These are phyloP conservation scores for Drosophila multiciliata DNA, from an alignment of 2,888 invertebrate species.

Conservation along the genomic window DNA sequence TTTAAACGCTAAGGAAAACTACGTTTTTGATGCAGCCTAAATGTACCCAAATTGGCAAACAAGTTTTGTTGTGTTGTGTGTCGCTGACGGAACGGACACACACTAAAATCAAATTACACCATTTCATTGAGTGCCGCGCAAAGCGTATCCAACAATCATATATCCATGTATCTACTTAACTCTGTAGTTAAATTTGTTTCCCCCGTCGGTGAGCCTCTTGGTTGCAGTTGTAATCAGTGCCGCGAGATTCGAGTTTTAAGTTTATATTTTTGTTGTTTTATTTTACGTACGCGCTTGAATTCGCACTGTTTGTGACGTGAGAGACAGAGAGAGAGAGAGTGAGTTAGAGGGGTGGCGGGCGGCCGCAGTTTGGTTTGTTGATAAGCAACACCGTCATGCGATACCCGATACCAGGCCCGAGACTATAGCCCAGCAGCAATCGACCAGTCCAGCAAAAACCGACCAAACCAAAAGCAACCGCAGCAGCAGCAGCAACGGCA, in stretches of 20 bases:
- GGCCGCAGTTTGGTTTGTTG: conserved; percentile 26
- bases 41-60: conserved; percentile 68
- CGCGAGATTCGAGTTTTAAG: conserved; percentile 23
- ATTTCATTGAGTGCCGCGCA: conserved; percentile 36
- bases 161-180: conserved; percentile 25
- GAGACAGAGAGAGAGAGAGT: not conserved
- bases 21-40: conserved; percentile 31
- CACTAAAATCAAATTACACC: conserved; percentile 49
- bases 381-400: conserved; percentile 59
- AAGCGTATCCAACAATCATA: conserved; percentile 13
- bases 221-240: conserved; percentile 32
- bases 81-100: conserved; percentile 18
- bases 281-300: conserved; percentile 44
- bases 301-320: conserved; percentile 23
- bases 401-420: conserved; percentile 33
- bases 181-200: conserved; percentile 16
- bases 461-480: conserved; percentile 23
- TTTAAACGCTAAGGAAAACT: conserved; percentile 23
- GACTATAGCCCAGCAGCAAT: conserved; percentile 28
- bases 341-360: not conserved
- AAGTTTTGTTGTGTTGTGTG: conserved; percentile 45
- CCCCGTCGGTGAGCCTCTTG: not conserved
- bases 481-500: not conserved
- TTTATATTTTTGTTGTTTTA: conserved; percentile 2
- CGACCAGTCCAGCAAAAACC: conserved; percentile 18